Percentiles rank a stretch among this genome's conserved stretches.
Evolutionary conservation across 2,888 invertebrate species (phyloP).

Genomic region (Chloromyia formosa): DNA sequence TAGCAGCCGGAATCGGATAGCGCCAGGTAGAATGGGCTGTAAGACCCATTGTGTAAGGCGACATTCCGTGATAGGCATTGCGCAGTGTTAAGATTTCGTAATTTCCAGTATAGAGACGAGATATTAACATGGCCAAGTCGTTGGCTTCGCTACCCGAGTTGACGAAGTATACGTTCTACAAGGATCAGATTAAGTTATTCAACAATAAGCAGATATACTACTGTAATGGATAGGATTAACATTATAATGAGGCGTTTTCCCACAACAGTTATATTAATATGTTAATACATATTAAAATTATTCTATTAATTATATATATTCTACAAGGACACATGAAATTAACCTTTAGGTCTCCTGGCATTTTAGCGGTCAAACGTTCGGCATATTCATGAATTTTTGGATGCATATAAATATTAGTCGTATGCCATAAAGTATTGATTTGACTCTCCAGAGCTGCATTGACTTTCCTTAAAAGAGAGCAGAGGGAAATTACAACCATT

Average conservation of each 20-base stretch:
- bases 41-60: constrained; percentile 82
- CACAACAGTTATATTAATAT: too few species aligned
- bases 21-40: constrained; percentile 84
- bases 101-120: constrained; percentile 84
- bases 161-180: constrained; percentile 86
- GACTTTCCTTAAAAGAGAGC: constrained; percentile 76
- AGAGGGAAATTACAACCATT: constrained; percentile 42
- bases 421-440: constrained; percentile 85
- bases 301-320: constrained; percentile 11
- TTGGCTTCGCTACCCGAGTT: constrained; percentile 99
- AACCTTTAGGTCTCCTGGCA: constrained; percentile 88
- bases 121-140: constrained; percentile 89
- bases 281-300: too few species aligned
- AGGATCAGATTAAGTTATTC: background rate
- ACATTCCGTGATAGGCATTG: constrained; percentile 93
- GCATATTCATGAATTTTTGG: constrained; percentile 92
- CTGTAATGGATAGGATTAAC: too few species aligned
- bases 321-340: constrained; percentile 40
- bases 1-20: constrained; percentile 74
- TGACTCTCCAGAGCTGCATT: constrained; percentile 82
- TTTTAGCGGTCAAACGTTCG: constrained; percentile 77
- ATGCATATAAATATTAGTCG: constrained; percentile 91
- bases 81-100: constrained; percentile 86
- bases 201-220: too few species aligned
- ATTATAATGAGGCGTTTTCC: too few species aligned